Percentiles rank a stretch among this genome's conserved stretches.
phyloP scores from a whole-genome alignment of 2,888 invertebrate genomes.

The Limenitis camilla region DNA sequence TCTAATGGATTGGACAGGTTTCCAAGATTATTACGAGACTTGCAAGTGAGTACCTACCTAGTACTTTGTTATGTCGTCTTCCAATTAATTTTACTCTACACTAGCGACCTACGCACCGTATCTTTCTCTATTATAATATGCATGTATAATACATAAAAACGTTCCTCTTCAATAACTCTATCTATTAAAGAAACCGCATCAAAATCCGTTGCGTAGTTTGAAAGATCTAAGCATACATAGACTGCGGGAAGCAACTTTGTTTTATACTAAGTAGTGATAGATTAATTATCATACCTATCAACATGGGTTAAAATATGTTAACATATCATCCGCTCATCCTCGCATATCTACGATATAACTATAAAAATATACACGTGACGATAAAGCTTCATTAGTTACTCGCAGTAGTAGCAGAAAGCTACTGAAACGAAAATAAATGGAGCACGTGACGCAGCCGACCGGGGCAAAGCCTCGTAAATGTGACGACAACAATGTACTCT shows the following conservation, averaged over 20 bases:
- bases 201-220: too few species aligned
- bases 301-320: background rate
- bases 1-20: constrained; percentile 8
- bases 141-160: too few species aligned
- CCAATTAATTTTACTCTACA: background rate
- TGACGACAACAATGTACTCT: constrained; percentile 27
- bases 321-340: background rate
- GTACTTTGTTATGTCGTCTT: too few species aligned
- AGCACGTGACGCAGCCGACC: constrained; percentile 42
- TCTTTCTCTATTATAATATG: too few species aligned
- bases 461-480: constrained; percentile 27
- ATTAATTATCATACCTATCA: too few species aligned
- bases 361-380: constrained; percentile 19
- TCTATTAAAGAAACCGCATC: too few species aligned
- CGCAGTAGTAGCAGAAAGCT: constrained; percentile 15
- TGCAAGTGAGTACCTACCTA: background rate
- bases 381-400: constrained; percentile 21
- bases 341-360: constrained; percentile 4
- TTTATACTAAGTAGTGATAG: background rate
- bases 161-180: too few species aligned
- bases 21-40: constrained; percentile 7
- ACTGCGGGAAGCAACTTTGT: too few species aligned
- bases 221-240: too few species aligned
- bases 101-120: too few species aligned
- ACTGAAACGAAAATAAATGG: constrained; percentile 46